Percentiles rank a stretch among this genome's conserved stretches.
These are phyloP conservation scores for Proisotoma minuta DNA, from an alignment of 2,888 invertebrate genomes.

Conservation along the genomic window DNA sequence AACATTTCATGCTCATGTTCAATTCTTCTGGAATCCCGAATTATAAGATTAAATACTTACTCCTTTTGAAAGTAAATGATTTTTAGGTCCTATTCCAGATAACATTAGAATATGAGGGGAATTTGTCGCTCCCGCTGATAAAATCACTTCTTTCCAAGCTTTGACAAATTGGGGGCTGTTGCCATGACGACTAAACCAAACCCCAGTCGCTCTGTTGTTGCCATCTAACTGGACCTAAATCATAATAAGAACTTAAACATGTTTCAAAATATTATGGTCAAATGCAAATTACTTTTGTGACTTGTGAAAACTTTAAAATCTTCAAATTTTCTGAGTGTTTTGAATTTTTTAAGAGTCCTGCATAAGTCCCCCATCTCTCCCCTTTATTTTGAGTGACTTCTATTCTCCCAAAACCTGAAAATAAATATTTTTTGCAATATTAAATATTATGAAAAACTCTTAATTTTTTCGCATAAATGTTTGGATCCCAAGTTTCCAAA, in stretches of 20 bases:
- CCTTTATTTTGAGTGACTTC: constrained; percentile 22
- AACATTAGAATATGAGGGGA: constrained; percentile 33
- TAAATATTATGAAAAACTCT: too few relatives aligned
- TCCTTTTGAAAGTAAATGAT: constrained; percentile 22
- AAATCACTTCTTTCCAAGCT: constrained; percentile 34
- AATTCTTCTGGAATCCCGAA: not conserved
- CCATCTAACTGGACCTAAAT: constrained; percentile 33
- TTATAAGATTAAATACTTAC: constrained; percentile 9
- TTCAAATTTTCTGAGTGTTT: constrained; percentile 20
- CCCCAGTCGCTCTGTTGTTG: constrained; percentile 24
- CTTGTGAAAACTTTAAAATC: constrained; percentile 27
- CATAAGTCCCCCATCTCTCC: constrained; percentile 20
- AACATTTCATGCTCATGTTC: not conserved
- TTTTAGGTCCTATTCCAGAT: constrained; percentile 35
- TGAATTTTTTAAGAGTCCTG: constrained; percentile 20
- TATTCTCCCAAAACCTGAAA: constrained; percentile 18
- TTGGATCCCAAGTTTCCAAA: too few relatives aligned
- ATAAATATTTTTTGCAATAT: not conserved
- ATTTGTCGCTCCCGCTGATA: constrained; percentile 32
- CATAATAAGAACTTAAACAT: not conserved
- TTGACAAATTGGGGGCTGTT: constrained; percentile 20
- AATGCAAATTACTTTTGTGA: constrained; percentile 28
- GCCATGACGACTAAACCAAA: constrained; percentile 30
- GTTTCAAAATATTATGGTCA: not conserved
- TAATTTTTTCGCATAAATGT: too few relatives aligned